phyloP scores from a whole-genome alignment of 2,113 vertebrate genomes.

The Pithys albifrons region DNA sequence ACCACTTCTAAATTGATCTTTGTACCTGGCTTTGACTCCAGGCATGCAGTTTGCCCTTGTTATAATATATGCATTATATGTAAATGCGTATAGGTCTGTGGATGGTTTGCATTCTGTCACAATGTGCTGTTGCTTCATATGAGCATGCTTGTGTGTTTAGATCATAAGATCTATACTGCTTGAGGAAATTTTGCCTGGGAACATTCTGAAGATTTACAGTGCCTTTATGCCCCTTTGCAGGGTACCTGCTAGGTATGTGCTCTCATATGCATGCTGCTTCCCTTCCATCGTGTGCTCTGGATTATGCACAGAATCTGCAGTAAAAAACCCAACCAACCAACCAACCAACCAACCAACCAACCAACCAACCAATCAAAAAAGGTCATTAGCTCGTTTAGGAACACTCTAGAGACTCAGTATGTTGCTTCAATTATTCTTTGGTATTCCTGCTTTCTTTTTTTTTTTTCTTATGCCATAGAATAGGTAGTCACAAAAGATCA shows the following conservation, averaged over 20 bases:
- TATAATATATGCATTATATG: neutral
- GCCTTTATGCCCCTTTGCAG: neutral
- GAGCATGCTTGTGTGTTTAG: neutral
- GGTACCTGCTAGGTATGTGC: neutral
- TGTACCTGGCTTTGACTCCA: neutral
- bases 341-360: too few relatives aligned
- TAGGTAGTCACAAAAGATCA: neutral
- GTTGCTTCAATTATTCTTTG: neutral
- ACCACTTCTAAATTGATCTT: neutral
- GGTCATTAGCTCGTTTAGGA: neutral
- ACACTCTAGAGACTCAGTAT: neutral
- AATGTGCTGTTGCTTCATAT: neutral
- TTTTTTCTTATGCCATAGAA: neutral
- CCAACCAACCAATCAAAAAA: too few relatives aligned
- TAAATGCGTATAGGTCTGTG: neutral
- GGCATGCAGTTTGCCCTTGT: neutral
- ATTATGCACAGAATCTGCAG: neutral
- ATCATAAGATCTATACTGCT: neutral
- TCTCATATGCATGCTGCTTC: neutral
- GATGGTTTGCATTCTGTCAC: neutral
- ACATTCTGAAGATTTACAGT: neutral
- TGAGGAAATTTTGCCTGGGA: neutral
- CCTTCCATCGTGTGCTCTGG: neutral
- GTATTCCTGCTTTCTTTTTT: neutral
- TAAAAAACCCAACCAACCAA: too few relatives aligned